Conservation (phyloP, 1,140 invertebrate species). For the Luehdorfia chinensis region DNA sequence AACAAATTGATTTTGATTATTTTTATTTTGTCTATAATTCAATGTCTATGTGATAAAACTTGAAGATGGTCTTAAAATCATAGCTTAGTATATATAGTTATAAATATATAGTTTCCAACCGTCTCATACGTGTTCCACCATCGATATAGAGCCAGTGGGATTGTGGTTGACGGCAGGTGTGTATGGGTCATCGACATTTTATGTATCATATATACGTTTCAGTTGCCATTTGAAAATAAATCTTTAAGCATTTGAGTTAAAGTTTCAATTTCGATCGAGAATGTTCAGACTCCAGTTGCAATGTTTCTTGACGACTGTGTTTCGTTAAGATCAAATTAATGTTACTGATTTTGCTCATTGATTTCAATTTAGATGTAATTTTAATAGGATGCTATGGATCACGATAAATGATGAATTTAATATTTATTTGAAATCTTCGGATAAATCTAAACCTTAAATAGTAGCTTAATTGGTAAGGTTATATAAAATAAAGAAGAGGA, state of each 20-base stretch:
- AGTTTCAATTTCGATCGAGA: not conserved
- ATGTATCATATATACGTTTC: conserved; percentile 29
- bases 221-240: not conserved
- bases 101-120: no score
- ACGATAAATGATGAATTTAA: no score
- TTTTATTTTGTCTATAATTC: no score
- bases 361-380: conserved; percentile 12
- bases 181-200: conserved; percentile 51
- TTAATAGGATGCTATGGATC: no score
- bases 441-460: no score
- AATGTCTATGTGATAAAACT: no score
- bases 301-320: conserved; percentile 8
- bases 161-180: conserved; percentile 48
- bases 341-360: conserved; percentile 13
- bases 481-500: no score
- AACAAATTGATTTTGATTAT: no score
- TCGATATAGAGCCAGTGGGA: conserved; percentile 35
- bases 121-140: conserved; percentile 1
- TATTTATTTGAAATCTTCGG: no score
- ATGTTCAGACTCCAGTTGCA: not conserved
- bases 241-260: not conserved
- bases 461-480: no score
- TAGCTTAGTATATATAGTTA: no score
- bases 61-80: no score
- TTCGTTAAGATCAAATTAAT: conserved; percentile 13